Evolutionary conservation across 2,797 vertebrate species (phyloP), one percentile per base, ranked within the genome.

Genomic region (Dipus sagitta): DNA sequence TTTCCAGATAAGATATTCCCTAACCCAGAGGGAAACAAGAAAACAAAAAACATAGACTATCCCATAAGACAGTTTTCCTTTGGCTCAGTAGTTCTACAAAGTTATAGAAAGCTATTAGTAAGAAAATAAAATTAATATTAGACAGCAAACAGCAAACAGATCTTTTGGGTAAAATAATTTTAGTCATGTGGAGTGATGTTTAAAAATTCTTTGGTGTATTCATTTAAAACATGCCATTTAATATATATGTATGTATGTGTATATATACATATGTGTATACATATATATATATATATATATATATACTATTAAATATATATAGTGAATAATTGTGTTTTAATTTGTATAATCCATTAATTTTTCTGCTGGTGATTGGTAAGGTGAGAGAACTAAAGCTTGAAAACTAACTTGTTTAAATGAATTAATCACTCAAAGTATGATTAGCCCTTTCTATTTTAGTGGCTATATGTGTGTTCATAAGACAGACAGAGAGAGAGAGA

Each of bases 391-490:
- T 13, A 28, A 88, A 18, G 20, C 47, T 94, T 90, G 60, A 93
- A 89, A 82, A 91, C 21, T 18, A 94, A 34, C 26, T 81, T 81
- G 68, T 76, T 75, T 74, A 62, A 92, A 24, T 89, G 38, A 81
- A 47, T 83, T 85, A 47, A 72, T 89, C 60, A 85, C 62, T 93
- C 87, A 75, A 95, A 93, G 67, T 38, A 17, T 76, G 26, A 90
- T 76, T 92, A 42, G 9, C 6, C 74, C 14, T 88, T 93, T 34
- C n/a, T 38, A n/a, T 87, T 87, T 91, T 52, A 88, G 15, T 38
- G 18, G 32, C 77, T 90, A 47, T 13, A 62, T 62, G 60, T 62
- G 21, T 62, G 60, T 62, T 62, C 21, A 47, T 47, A 47, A 47
- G 47, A 47, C 47, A 47, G 8, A 47, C 6, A 47, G 8, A 47